phyloP scores from a whole-genome alignment of 2,888 invertebrate species.

The Microplitis deprimator region DNA sequence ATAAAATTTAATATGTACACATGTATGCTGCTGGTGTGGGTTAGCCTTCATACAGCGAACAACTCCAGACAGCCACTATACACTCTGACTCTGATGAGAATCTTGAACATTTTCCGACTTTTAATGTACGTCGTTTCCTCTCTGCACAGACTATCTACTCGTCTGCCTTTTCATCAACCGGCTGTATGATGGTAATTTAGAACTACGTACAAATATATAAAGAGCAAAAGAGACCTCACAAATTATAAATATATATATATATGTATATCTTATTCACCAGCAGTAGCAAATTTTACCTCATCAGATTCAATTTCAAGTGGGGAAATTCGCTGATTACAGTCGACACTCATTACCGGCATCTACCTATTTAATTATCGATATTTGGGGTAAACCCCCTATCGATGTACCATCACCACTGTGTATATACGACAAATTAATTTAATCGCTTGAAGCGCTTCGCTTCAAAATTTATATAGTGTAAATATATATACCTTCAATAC shows the following conservation, averaged over 20 bases:
- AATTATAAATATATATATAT: neutral
- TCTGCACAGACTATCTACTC: neutral
- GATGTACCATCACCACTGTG: constrained; percentile 18
- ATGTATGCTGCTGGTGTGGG: neutral
- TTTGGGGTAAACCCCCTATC: constrained; percentile 17
- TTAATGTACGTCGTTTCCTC: neutral
- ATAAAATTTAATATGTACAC: neutral
- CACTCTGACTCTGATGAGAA: neutral
- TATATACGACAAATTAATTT: constrained; percentile 25
- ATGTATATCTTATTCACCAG: neutral
- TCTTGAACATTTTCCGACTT: neutral
- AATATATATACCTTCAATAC: neutral
- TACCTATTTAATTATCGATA: constrained; percentile 30
- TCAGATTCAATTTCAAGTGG: constrained; percentile 20
- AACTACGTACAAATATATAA: neutral
- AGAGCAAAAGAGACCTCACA: neutral
- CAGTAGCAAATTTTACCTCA: constrained; percentile 12
- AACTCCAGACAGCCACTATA: neutral
- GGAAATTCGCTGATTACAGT: constrained; percentile 17
- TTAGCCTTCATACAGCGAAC: too few relatives aligned
- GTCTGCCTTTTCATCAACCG: neutral
- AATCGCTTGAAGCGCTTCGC: neutral
- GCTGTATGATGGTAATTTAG: neutral
- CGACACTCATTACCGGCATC: constrained; percentile 27
- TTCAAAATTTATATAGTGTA: neutral